Percentiles rank a stretch among this genome's conserved stretches.
These are phyloP conservation scores for Vicugna pacos DNA, from an alignment of 2,113 vertebrate species.

Conservation along the genomic window DNA sequence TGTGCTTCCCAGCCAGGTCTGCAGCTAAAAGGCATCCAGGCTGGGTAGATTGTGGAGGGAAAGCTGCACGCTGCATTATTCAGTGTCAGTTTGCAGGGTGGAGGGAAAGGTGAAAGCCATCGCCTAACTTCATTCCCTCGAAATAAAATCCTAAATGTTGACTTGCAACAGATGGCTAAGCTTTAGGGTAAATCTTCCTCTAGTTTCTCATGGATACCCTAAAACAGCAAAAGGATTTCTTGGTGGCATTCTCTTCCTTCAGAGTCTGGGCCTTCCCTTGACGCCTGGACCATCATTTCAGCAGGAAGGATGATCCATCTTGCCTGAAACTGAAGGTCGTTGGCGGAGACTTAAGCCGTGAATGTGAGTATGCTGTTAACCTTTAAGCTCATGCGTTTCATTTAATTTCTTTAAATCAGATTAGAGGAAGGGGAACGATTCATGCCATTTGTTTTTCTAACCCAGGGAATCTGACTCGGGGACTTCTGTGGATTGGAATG, in stretches of 20 bases:
- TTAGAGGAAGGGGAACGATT: neutral
- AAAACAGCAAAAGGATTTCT: neutral
- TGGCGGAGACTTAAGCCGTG: constrained; percentile 87
- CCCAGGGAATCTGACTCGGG: constrained; percentile 38
- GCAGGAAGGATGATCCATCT: constrained; percentile 89
- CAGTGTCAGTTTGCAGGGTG: neutral
- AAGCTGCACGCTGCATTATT: neutral
- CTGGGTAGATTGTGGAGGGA: neutral
- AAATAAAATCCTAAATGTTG: constrained; percentile 37
- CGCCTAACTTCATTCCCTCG: neutral
- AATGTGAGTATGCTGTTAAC: constrained; percentile 77
- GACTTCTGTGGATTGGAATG: neutral
- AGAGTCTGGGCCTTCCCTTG: constrained; percentile 79
- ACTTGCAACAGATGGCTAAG: neutral
- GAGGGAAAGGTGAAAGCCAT: neutral
- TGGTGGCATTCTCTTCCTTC: neutral
- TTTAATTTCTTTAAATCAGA: neutral
- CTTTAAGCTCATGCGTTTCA: neutral
- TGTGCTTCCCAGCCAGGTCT: neutral
- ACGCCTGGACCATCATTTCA: constrained; percentile 66
- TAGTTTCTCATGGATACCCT: neutral
- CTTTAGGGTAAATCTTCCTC: neutral
- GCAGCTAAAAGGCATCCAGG: neutral
- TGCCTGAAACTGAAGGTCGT: constrained; percentile 88
- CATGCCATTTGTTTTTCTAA: constrained; percentile 1